Conservation (phyloP, 2,888 invertebrate genomes). For the Coremacera marginata region DNA sequence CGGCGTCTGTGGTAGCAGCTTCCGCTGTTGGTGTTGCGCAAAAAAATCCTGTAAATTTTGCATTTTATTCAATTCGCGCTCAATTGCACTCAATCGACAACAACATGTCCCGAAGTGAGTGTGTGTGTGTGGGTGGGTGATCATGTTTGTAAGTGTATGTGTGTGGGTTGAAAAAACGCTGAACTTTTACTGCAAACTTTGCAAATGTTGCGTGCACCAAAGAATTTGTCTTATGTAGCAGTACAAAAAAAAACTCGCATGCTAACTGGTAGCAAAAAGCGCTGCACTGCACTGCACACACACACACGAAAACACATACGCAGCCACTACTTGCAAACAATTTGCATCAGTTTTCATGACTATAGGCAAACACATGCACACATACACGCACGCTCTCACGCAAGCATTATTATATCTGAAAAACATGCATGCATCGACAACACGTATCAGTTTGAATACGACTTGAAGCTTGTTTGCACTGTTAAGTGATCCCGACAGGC, state of each 20-base stretch:
- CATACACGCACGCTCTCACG: background rate
- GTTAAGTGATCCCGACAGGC: no score
- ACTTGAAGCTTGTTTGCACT: no score
- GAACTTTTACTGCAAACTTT: conserved; percentile 24
- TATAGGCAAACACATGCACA: background rate
- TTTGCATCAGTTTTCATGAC: conserved; percentile 47
- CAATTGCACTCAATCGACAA: conserved; percentile 33
- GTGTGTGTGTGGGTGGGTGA: background rate
- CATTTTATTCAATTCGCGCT: conserved; percentile 32
- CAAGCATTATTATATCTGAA: background rate
- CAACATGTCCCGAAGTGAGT: background rate
- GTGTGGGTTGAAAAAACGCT: conserved; percentile 35
- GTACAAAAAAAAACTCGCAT: no score
- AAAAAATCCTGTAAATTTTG: conserved; percentile 26
- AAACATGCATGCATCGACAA: no score
- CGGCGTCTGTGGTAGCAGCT: background rate
- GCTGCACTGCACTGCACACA: no score
- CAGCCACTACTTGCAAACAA: conserved; percentile 55
- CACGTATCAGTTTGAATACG: no score
- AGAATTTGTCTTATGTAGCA: no score
- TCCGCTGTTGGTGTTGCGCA: background rate
- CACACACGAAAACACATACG: no score
- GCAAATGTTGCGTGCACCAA: no score
- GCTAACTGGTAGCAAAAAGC: no score
- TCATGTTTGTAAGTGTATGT: conserved; percentile 32